Conservation (phyloP, 2,113 vertebrate species). For the Ictalurus furcatus region DNA sequence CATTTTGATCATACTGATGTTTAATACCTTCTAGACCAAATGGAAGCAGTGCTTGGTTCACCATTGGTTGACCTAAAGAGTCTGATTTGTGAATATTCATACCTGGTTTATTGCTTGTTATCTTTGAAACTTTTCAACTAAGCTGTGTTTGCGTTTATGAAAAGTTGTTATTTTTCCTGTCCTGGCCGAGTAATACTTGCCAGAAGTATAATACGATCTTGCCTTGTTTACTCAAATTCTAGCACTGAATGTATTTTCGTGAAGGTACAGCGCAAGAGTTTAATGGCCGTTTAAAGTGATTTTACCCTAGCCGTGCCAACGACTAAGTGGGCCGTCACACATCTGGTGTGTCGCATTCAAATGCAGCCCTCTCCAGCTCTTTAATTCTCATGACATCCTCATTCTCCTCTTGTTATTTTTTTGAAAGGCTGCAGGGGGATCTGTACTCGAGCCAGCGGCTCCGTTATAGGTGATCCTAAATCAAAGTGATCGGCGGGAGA, state of each 20-base stretch:
- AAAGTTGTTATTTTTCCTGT: neutral
- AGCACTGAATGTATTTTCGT: no score
- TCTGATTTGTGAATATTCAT: neutral
- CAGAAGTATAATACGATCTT: neutral
- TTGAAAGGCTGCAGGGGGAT: neutral
- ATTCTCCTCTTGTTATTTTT: neutral
- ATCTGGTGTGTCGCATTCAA: neutral
- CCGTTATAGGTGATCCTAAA: slow-evolving; percentile 40
- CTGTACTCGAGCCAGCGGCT: slow-evolving; percentile 8
- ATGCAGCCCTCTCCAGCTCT: neutral
- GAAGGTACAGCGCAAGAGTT: no score
- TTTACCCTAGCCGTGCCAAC: neutral
- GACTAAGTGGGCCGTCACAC: neutral
- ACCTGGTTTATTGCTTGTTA: neutral
- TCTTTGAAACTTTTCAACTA: neutral
- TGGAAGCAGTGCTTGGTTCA: neutral
- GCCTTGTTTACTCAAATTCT: neutral
- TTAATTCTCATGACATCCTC: slow-evolving; percentile 12
- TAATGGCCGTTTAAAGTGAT: neutral
- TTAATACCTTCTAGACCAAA: neutral
- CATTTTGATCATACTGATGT: neutral
- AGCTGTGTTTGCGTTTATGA: neutral
- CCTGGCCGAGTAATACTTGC: neutral
- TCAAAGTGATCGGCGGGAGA: slow-evolving; percentile 46
- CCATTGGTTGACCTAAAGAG: neutral